Evolutionary conservation across 2,113 vertebrate genomes (phyloP), one percentile per base, ranked within the genome.

Genomic region (Geothlypis trichas): DNA sequence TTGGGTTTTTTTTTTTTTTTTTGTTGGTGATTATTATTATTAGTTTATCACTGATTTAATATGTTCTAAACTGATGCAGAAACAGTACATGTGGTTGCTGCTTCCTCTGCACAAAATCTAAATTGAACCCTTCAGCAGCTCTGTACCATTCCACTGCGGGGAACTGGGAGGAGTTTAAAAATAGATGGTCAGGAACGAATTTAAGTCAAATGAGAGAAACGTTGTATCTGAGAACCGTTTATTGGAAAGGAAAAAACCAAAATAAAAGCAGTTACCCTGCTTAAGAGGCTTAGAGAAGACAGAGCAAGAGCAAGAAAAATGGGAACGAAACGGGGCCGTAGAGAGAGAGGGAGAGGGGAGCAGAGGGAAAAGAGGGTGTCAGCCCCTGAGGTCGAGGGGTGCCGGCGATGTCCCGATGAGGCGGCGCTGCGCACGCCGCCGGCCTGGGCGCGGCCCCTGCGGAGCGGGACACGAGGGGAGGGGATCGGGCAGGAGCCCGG

Each of bases 351-450:
- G 51, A 14, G 21, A 24, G 44, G 24, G 74, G 11, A 18, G 42
- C 20, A 11, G 73, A 58, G 8, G 19, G 7, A 39, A 18, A 5
- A 31, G 8, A 23, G 33, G 55, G 21, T 13, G 6, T 10, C 23
- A 23, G 5, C 33, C 13, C 9, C 57, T 33, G 33, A 18, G 37
- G 37, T 37, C 37, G 37, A n/a, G 37, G 37, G n/a, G 14, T 2
- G 41, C 54, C 6, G 3, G 4, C 14, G 1, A 1, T 59, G 42
- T 9, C 19, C 14, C 55, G 31, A 4, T n/a, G 10, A 30, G n/a
- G 39, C 17, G 5, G 39, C 18, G 54, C 31, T 7, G 71, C 4
- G 71, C 31, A 31, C 37, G 14, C 24, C 16, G 72, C 52, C 51
- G 4, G 67, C 28, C 51, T 37, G 37, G 37, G 37, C 37, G 37